Evolutionary conservation across 2,797 vertebrate species (phyloP).

Genomic region (Pagetopsis macropterus): DNA sequence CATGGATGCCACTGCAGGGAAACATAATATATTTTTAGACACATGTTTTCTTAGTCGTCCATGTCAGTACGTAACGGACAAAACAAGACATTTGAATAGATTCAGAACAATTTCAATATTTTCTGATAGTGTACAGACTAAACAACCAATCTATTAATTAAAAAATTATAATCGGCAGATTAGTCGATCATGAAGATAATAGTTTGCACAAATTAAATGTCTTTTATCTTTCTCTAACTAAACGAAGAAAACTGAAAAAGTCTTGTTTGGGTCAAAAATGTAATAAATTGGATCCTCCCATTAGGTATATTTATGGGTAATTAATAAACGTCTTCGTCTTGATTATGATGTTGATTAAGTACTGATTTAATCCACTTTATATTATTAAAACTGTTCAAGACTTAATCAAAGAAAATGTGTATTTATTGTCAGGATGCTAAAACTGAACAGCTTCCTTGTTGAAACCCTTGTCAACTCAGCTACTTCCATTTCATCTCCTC

Average conservation of each 20-base stretch:
- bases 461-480: background rate
- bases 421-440: too few relatives aligned
- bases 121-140: too few relatives aligned
- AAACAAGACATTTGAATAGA: too few relatives aligned
- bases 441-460: background rate
- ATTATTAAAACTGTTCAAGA: background rate
- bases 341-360: background rate
- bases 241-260: background rate
- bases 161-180: too few relatives aligned
- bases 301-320: background rate
- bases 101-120: too few relatives aligned
- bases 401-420: too few relatives aligned
- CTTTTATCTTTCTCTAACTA: background rate
- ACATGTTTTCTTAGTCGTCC: too few relatives aligned
- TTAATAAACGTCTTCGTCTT: background rate
- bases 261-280: background rate
- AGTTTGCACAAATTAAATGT: too few relatives aligned
- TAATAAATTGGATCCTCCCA: background rate
- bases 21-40: background rate
- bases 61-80: too few relatives aligned
- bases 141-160: too few relatives aligned
- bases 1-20: conserved; percentile 79
- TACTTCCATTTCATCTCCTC: background rate
- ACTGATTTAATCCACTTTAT: background rate
- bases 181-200: too few relatives aligned